Percentiles rank a stretch among this genome's conserved stretches.
Evolutionary conservation across 2,113 vertebrate genomes (phyloP).

Genomic region (Pterocles gutturalis): DNA sequence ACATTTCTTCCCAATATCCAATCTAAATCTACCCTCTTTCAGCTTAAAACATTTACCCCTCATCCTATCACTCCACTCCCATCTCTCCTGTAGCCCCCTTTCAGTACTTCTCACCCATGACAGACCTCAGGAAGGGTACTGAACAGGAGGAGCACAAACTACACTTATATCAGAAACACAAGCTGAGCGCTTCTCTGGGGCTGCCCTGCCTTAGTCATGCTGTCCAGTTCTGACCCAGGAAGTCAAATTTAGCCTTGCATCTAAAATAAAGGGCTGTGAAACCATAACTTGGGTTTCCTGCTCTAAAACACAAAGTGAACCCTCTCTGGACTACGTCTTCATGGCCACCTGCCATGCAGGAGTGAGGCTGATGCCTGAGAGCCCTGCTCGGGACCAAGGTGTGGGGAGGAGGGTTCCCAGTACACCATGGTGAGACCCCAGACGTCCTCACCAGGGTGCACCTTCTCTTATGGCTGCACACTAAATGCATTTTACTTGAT

Average conservation of each 20-base stretch:
- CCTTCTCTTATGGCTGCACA: neutral
- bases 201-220: neutral
- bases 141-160: neutral
- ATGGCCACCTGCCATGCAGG: neutral
- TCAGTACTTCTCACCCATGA: rapidly evolving
- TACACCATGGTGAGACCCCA: rapidly evolving
- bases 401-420: neutral
- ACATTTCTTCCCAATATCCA: too few species aligned
- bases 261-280: neutral
- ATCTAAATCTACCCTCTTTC: too few species aligned
- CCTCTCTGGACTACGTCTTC: neutral
- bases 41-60: too few species aligned
- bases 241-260: neutral
- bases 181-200: neutral
- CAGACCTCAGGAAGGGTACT: rapidly evolving
- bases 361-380: neutral
- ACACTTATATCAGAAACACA: neutral
- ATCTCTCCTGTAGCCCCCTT: too few species aligned
- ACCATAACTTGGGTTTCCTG: neutral
- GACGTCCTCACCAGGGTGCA: too few species aligned
- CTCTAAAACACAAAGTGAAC: neutral
- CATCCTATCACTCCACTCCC: too few species aligned
- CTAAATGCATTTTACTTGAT: neutral
- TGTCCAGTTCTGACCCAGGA: neutral
- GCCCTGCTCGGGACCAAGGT: neutral